Conservation (phyloP, 2,113 vertebrate genomes). For the Ploceus nigricollis region DNA sequence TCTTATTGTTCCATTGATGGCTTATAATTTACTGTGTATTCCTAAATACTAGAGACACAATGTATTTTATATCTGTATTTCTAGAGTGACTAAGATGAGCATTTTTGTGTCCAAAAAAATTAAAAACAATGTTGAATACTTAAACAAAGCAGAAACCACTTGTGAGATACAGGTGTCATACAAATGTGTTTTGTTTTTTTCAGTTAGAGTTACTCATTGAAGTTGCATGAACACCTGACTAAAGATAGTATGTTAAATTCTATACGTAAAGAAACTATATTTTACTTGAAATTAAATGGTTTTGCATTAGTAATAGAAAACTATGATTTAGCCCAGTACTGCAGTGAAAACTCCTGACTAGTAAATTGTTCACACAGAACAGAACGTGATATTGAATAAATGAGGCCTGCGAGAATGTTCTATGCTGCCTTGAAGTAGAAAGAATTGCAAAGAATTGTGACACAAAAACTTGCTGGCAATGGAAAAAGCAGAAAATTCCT, state of each 20-base stretch:
- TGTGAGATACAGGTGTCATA: background rate
- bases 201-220: background rate
- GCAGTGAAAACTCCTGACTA: background rate
- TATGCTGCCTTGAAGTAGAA: background rate
- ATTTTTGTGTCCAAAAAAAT: background rate
- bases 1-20: background rate
- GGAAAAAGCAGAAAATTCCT: background rate
- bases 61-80: background rate
- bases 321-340: background rate
- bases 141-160: background rate
- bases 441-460: background rate
- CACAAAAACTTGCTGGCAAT: background rate
- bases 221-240: background rate
- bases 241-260: background rate
- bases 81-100: background rate
- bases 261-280: background rate
- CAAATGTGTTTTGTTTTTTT: background rate
- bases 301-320: background rate
- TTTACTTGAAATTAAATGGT: background rate
- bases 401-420: background rate
- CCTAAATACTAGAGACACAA: background rate
- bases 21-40: background rate
- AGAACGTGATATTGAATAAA: background rate
- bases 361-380: background rate
- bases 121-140: background rate